Base-by-base conservation (phyloP, 1,140 invertebrate genomes). In the Temnothorax curvispinosus region DNA sequence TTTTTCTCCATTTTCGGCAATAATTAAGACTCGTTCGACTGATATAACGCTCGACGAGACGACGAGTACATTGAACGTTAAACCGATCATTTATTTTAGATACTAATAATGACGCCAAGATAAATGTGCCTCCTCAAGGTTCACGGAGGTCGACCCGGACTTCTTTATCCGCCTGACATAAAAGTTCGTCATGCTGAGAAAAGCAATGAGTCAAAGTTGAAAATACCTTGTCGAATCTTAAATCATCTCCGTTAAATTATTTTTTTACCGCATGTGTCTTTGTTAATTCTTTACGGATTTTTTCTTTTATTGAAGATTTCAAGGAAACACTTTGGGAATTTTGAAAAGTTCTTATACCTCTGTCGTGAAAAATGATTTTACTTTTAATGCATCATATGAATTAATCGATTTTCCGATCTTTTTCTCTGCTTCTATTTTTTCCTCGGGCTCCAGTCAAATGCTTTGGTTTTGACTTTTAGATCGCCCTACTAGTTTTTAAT, bases 131-230 rank as follows among this genome's bases (percentile, higher is more conserved):
- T 44, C 7, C 21, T 65, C 82, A n/a, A 65, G 18, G 74, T 85
- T 85, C 74, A 85, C 72, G 32, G 35, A 85, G 82, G 82, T 85
- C 82, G 82, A 78, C 74, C 72, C 72, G 74, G 82, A 85, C 21
- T 65, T 78, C 32, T 85, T 85, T 85, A 85, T 85, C 82, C 74
- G 71, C 35, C 9, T 85, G 82, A 85, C 82, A 62, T 65, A 54
- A 85, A 85, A 38, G 54, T 82, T 72, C 41, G 38, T 41, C 38
- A 21, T 13, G 21, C 11, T 52, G 18, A 54, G 41, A 71, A 27
- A 21, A 56, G 69, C 69, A 82, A 47, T 60, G 41, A 84, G 56
- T 84, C n/a, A 18, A 74, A 58, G 67, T 74, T 71, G 41, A 84
- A 75, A 75, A 84, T 84, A 75, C 62, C 69, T 74, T 32, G 41